Evolutionary conservation across 2,888 invertebrate genomes (phyloP).

Genomic region (Plebejus melissa): DNA sequence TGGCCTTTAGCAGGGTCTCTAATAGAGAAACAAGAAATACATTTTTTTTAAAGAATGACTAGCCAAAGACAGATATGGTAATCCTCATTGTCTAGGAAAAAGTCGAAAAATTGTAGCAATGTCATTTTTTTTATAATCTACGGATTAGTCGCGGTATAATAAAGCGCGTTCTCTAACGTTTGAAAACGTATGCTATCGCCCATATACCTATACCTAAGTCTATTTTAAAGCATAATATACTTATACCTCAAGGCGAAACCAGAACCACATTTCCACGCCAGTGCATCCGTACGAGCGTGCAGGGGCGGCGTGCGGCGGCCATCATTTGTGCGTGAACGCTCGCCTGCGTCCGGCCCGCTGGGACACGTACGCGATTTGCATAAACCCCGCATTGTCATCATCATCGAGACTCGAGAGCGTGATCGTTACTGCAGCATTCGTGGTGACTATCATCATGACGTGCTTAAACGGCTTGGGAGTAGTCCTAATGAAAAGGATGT

Average conservation of each 20-base stretch:
- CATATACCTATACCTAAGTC: neutral
- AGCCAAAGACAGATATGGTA: too few species aligned
- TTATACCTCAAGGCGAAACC: slow-evolving; percentile 7
- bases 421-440: neutral
- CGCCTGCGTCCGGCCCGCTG: slow-evolving; percentile 17
- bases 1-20: too few species aligned
- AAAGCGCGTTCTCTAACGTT: neutral
- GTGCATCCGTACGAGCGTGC: slow-evolving; percentile 5
- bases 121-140: too few species aligned
- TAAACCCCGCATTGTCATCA: neutral
- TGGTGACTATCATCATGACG: too few species aligned
- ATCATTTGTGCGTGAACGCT: slow-evolving; percentile 27
- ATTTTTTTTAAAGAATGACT: neutral
- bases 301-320: slow-evolving; percentile 11
- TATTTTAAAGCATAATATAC: neutral
- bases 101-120: too few species aligned
- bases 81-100: too few species aligned
- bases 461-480: too few species aligned
- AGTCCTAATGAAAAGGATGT: too few species aligned
- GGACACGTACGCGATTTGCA: slow-evolving; percentile 25
- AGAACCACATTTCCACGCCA: slow-evolving; percentile 11
- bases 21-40: neutral
- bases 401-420: neutral
- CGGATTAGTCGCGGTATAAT: too few species aligned
- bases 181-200: neutral